phyloP scores from a whole-genome alignment of 2,797 vertebrate genomes.

The Cirrhinus molitorella region DNA sequence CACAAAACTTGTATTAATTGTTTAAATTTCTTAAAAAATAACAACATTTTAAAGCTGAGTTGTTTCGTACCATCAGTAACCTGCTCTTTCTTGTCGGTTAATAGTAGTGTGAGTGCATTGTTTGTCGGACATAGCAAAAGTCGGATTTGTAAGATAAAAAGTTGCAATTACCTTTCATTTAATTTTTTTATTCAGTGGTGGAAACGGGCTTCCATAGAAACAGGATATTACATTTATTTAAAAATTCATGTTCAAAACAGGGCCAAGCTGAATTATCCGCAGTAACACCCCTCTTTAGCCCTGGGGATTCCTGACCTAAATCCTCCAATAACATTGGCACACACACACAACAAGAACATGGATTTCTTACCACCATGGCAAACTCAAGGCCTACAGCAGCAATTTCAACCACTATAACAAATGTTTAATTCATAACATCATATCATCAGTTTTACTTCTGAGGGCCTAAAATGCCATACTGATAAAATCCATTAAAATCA shows the following conservation, averaged over 20 bases:
- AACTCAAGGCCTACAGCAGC: neutral
- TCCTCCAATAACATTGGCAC: neutral
- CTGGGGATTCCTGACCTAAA: neutral
- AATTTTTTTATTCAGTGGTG: too few relatives aligned
- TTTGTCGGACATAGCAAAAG: too few relatives aligned
- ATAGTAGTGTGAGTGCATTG: too few relatives aligned
- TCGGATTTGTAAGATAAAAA: too few relatives aligned
- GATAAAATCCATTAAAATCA: neutral
- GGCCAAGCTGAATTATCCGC: neutral
- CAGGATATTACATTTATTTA: neutral
- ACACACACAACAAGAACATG: neutral
- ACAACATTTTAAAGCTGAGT: too few relatives aligned
- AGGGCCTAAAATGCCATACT: neutral
- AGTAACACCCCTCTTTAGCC: neutral
- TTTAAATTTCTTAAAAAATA: too few relatives aligned
- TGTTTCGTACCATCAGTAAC: too few relatives aligned
- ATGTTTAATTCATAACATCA: neutral
- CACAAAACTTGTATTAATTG: too few relatives aligned
- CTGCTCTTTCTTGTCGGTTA: too few relatives aligned
- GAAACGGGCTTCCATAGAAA: too few relatives aligned
- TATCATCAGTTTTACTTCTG: neutral
- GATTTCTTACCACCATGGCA: neutral
- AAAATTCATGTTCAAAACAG: neutral
- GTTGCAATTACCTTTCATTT: too few relatives aligned
- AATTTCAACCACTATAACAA: neutral